Percentiles rank a stretch among this genome's conserved stretches.
These are phyloP conservation scores for Myotis brandtii DNA, from an alignment of 2,113 vertebrate genomes.

Conservation along the genomic window DNA sequence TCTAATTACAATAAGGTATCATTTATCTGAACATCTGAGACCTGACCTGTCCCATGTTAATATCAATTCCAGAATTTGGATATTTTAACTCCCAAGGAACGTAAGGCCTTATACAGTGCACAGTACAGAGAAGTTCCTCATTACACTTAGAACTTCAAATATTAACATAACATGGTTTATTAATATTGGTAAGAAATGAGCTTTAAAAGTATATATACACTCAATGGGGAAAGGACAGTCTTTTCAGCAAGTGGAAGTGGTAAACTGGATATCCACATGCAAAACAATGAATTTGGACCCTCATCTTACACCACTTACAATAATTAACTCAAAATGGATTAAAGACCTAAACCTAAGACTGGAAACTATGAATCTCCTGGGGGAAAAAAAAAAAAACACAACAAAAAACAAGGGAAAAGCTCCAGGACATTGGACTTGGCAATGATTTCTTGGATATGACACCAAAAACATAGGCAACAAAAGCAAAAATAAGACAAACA, in stretches of 20 bases:
- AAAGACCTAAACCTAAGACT: neutral
- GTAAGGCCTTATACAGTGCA: neutral
- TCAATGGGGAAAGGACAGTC: neutral
- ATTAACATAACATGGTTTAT: neutral
- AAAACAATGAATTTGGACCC: neutral
- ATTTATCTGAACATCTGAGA: neutral
- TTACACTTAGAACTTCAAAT: neutral
- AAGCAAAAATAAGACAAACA: neutral
- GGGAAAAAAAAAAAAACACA: neutral
- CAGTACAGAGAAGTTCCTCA: neutral
- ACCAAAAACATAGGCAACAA: neutral
- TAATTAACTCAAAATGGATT: neutral
- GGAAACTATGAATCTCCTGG: neutral
- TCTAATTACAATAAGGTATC: neutral
- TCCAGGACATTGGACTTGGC: neutral
- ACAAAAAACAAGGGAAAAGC: neutral
- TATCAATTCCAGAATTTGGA: slow-evolving; percentile 9
- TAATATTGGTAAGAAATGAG: slow-evolving; percentile 1
- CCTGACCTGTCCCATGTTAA: neutral
- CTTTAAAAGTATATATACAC: neutral
- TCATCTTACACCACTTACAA: neutral
- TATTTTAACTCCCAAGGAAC: neutral
- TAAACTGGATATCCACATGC: neutral
- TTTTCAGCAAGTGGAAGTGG: neutral
- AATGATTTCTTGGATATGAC: neutral